Percentiles rank a stretch among this genome's conserved stretches.
Conservation (phyloP, 2,113 vertebrate genomes). For the Xenopus laevis region DNA sequence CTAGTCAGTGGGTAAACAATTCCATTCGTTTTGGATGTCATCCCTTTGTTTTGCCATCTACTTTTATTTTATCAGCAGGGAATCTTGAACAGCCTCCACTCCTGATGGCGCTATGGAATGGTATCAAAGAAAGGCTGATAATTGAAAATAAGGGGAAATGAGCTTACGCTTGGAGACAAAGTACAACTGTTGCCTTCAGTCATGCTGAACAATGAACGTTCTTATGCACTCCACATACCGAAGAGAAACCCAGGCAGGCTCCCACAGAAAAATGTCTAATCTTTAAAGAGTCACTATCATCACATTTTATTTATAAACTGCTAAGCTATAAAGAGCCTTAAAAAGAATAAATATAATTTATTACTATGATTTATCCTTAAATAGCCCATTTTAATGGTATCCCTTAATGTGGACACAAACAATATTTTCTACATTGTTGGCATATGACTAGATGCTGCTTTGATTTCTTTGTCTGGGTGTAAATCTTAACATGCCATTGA, state of each 20-base stretch:
- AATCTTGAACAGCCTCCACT: constrained; percentile 15
- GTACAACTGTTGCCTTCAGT: constrained; percentile 4
- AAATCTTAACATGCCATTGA: no score
- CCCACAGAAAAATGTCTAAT: not conserved
- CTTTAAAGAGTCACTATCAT: not conserved
- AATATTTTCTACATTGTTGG: no score
- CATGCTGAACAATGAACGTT: constrained; percentile 1
- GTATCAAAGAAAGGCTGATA: constrained; percentile 14
- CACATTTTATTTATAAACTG: not conserved
- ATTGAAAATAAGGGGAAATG: constrained; percentile 22
- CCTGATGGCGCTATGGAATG: constrained; percentile 8
- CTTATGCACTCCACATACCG: not conserved
- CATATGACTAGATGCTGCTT: no score
- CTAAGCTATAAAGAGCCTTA: not conserved
- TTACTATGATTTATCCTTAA: no score
- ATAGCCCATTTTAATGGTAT: no score
- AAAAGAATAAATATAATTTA: not conserved
- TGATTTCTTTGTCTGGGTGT: no score
- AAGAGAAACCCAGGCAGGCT: not conserved
- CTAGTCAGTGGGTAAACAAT: constrained; percentile 13
- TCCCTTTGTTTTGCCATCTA: not conserved
- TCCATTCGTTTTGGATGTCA: not conserved
- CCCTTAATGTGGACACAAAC: no score
- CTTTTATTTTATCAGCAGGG: constrained; percentile 1
- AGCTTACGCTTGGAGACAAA: constrained; percentile 15